Conservation (phyloP, 2,797 vertebrate species). For the Lagocephalus sceleratus region DNA sequence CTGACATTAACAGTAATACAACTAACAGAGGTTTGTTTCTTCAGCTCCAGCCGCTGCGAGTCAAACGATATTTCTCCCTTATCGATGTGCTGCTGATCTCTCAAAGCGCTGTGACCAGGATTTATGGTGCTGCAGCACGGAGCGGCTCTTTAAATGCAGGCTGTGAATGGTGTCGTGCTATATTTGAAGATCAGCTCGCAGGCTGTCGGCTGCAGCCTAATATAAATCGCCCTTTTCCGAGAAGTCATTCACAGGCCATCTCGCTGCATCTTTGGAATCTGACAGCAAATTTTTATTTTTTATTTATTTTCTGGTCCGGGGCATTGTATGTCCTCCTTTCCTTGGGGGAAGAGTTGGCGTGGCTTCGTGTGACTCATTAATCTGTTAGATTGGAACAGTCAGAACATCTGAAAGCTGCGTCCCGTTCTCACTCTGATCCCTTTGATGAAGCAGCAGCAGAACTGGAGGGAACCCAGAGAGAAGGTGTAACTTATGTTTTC, state of each 20-base stretch:
- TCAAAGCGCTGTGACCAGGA: conserved; percentile 22
- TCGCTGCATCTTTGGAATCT: conserved; percentile 43
- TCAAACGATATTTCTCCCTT: background rate
- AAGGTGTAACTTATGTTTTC: conserved; percentile 65
- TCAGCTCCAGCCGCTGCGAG: background rate
- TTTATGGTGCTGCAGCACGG: conserved; percentile 24
- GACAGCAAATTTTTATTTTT: conserved; percentile 43
- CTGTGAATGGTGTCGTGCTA: conserved; percentile 30
- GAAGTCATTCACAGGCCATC: conserved; percentile 39
- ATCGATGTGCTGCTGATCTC: conserved; percentile 13
- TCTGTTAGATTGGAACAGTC: conserved; percentile 75
- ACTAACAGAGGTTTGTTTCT: background rate
- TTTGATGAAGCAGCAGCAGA: conserved; percentile 61
- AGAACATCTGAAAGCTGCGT: conserved; percentile 63
- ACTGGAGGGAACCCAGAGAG: conserved; percentile 26
- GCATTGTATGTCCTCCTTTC: conserved; percentile 59
- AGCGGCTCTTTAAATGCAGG: conserved; percentile 31
- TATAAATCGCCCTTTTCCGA: conserved; percentile 51
- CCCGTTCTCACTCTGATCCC: conserved; percentile 51
- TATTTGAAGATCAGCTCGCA: conserved; percentile 29
- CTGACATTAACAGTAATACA: background rate
- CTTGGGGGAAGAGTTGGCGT: conserved; percentile 53
- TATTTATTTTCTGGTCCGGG: conserved; percentile 62
- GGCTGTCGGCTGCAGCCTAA: conserved; percentile 37
- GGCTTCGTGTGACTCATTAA: conserved; percentile 69